These are phyloP conservation scores for Astreopora myriophthalma DNA, from an alignment of 64 coral and sea anemone genomes.

Conservation along the genomic window DNA sequence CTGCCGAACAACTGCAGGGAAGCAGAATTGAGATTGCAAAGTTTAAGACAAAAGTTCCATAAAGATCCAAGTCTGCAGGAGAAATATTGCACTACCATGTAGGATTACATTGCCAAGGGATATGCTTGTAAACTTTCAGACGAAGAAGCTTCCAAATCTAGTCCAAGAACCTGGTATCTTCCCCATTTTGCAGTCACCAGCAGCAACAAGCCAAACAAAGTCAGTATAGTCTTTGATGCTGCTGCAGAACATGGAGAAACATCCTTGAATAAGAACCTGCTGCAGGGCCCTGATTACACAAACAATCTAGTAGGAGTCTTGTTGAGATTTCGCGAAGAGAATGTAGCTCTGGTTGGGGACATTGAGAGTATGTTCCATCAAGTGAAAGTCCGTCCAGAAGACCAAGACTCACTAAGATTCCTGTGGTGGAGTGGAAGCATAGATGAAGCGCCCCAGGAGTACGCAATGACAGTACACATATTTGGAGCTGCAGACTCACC, in stretches of 20 bases:
- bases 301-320: slow-evolving; percentile 25
- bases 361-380: slow-evolving; percentile 59
- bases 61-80: slow-evolving; percentile 3
- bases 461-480: background rate
- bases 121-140: background rate
- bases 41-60: slow-evolving; percentile 10
- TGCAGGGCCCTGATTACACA: slow-evolving; percentile 34
- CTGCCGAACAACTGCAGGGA: slow-evolving; percentile 22
- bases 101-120: background rate
- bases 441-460: background rate
- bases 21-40: background rate
- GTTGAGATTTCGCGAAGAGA: slow-evolving; percentile 23
- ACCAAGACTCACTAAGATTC: background rate
- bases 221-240: slow-evolving; percentile 58
- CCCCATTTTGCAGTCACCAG: slow-evolving; percentile 55
- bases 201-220: slow-evolving; percentile 62
- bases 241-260: slow-evolving; percentile 26
- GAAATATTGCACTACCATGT: slow-evolving; percentile 5
- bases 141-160: background rate
- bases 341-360: slow-evolving; percentile 11
- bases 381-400: background rate
- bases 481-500: background rate
- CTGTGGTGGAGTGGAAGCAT: background rate
- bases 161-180: slow-evolving; percentile 23
- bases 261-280: slow-evolving; percentile 60